phyloP scores from a whole-genome alignment of 30 jellyfish, hydroid and myxozoan species.

The Cassiopea andromeda region DNA sequence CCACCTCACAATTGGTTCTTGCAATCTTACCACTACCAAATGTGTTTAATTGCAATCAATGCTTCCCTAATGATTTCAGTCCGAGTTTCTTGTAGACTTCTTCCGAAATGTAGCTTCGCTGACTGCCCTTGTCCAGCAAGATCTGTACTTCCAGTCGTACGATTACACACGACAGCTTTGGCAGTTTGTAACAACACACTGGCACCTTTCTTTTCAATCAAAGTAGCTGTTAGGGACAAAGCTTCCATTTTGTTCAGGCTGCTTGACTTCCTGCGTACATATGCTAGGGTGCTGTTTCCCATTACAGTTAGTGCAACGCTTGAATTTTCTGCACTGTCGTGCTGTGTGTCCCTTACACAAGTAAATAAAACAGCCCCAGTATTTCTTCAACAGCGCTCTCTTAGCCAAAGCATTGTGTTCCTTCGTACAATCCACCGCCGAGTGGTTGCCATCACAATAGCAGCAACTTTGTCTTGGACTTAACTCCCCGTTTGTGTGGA shows the following conservation, averaged over 20 bases:
- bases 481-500: neutral
- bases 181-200: slow-evolving; percentile 61
- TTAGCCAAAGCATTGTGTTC: neutral
- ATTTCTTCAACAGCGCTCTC: neutral
- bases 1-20: slow-evolving; percentile 33
- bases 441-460: neutral
- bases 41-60: neutral
- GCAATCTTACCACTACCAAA: slow-evolving; percentile 44
- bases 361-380: neutral
- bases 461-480: neutral
- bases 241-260: neutral
- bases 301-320: neutral
- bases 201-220: neutral
- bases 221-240: neutral
- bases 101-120: slow-evolving; percentile 49
- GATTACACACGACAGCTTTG: slow-evolving; percentile 39
- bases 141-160: slow-evolving; percentile 1
- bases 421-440: neutral
- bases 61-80: slow-evolving; percentile 23
- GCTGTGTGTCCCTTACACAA: neutral
- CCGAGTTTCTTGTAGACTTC: slow-evolving; percentile 46
- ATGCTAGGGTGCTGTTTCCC: neutral
- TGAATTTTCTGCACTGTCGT: neutral
- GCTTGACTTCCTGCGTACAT: neutral
- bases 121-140: slow-evolving; percentile 63